phyloP scores from a whole-genome alignment of 2,113 vertebrate species.

The Jaculus jaculus region DNA sequence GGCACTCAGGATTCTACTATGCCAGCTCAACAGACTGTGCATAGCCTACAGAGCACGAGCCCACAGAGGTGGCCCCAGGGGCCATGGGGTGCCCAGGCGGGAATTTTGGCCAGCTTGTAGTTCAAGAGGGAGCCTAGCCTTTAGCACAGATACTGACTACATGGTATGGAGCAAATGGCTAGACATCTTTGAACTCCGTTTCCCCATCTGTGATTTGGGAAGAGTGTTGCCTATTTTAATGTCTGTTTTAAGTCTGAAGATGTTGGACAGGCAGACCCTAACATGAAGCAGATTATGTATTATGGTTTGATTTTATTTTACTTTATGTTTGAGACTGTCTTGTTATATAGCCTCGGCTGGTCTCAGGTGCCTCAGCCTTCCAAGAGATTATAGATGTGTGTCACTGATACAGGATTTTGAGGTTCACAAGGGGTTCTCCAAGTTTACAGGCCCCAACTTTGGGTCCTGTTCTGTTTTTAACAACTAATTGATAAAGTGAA shows the following conservation, averaged over 20 bases:
- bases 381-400: no score
- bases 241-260: not conserved
- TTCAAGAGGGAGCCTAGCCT: not conserved
- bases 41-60: not conserved
- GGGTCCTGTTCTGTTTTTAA: no score
- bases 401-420: no score
- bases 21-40: not conserved
- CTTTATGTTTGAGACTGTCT: not conserved
- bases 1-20: rapidly evolving
- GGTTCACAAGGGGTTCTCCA: no score
- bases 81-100: not conserved
- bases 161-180: not conserved
- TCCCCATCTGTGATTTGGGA: not conserved
- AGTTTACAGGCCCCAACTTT: no score
- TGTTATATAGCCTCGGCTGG: not conserved
- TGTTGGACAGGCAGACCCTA: not conserved
- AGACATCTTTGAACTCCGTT: not conserved
- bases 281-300: not conserved
- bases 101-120: not conserved
- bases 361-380: not conserved
- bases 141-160: not conserved
- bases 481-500: no score
- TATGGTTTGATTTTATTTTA: no score
- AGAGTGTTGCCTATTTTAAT: not conserved
- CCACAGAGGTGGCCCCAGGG: not conserved